Percentiles rank a stretch among this genome's conserved stretches.
phyloP scores from a whole-genome alignment of 2,888 invertebrate genomes.

The Matsumyia berberina region DNA sequence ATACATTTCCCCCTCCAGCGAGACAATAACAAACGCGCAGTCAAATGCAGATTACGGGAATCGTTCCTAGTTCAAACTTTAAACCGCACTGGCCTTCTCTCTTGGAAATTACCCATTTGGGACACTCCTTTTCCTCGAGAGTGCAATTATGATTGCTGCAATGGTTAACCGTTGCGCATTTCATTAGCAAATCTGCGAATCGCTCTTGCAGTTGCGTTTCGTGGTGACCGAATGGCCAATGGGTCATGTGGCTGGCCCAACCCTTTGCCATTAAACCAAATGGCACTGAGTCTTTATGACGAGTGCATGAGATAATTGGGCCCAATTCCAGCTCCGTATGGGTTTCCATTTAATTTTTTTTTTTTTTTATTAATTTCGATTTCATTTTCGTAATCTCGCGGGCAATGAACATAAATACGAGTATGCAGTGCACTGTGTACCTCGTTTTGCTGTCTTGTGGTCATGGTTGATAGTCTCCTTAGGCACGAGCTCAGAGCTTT shows the following conservation, averaged over 20 bases:
- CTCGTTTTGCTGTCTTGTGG: conserved; percentile 59
- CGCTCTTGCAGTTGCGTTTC: conserved; percentile 23
- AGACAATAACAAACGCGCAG: neutral
- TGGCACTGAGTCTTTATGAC: conserved; percentile 22
- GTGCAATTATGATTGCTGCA: conserved; percentile 47
- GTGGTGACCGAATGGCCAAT: conserved; percentile 13
- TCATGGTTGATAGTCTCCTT: conserved; percentile 67
- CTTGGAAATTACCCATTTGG: conserved; percentile 9
- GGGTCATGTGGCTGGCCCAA: conserved; percentile 57
- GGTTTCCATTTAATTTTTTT: conserved; percentile 16
- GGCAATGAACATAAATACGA: conserved; percentile 60
- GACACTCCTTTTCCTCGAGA: conserved; percentile 61
- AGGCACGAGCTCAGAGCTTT: conserved; percentile 52
- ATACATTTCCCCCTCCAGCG: conserved; percentile 3
- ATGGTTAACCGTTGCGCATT: conserved; percentile 35
- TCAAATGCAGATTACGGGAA: neutral
- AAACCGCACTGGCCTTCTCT: conserved; percentile 24
- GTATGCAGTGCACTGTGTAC: conserved; percentile 29
- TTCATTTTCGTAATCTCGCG: conserved; percentile 54
- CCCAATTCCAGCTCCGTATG: conserved; percentile 26
- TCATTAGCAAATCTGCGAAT: conserved; percentile 37
- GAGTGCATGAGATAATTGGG: conserved; percentile 41
- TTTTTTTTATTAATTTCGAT: conserved; percentile 43
- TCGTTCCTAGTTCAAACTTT: neutral
- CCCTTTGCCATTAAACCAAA: conserved; percentile 44